Evolutionary conservation across 2,888 invertebrate species (phyloP), one percentile per base, ranked within the genome.

Genomic region (Hofmannophila pseudospretella): DNA sequence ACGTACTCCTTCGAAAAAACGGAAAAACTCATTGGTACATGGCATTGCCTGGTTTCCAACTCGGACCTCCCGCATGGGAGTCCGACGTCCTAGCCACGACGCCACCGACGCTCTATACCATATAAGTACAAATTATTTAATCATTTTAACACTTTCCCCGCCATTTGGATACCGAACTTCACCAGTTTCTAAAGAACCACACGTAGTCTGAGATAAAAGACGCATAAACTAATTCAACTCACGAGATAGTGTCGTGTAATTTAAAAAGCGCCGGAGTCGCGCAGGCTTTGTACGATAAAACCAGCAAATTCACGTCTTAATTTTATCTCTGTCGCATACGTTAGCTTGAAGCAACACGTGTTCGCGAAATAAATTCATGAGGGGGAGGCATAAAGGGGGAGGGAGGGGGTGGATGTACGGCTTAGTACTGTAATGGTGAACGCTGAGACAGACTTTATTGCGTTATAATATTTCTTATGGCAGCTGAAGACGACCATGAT

Each of bases 281-380:
- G 23, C 8, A 20, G 11, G 10, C 2, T n/a, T 11, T 23, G 16
- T 7, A 8, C 20, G 31, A 33, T 25, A 33, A 33, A 13, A 8
- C 14, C 14, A n/a, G 14, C 33, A 13, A 25, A 33, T 25, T 34
- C 34, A 9, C 26, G 34, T 34, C 34, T 34, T 34, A 34, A 34
- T 27, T 34, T 34, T 27, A 34, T 34, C 34, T 16, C 11, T 10
- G 8, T 32, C 34, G 14, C 34, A 27, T 34, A 34, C 27, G 34
- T 34, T 27, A 32, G n/a, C 11, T 28, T 13, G 14, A 10, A 16
- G 45, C 35, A 41, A 45, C 49, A 51, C 41, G 45, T 50, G 51
- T 50, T 48, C 47, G 23, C 32, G 36, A 43, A 42, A 51, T 54
- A 51, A 48, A 50, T 47, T 47, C 47, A 46, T 43, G 5, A 20